These are phyloP conservation scores for Sphaerolaimus hirsutus DNA, from an alignment of 2,888 invertebrate genomes.

Conservation along the genomic window DNA sequence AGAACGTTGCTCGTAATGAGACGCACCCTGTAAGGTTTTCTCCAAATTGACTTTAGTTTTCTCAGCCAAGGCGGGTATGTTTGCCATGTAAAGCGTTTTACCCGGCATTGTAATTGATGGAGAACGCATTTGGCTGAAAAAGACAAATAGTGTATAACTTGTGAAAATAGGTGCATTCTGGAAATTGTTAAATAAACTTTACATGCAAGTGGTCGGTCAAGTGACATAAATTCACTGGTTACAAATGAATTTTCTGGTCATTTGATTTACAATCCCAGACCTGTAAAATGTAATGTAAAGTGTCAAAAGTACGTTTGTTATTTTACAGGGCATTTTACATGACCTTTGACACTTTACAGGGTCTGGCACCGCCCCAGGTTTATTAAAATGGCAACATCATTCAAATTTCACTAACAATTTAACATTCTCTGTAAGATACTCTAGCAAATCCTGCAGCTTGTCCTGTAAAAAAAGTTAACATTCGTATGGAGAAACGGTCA, in stretches of 20 bases:
- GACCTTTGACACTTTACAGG: no score
- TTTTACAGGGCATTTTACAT: no score
- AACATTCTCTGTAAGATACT: constrained; percentile 47
- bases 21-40: constrained; percentile 43
- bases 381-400: no score
- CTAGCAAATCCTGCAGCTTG: constrained; percentile 51
- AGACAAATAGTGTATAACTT: background rate
- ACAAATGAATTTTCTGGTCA: background rate
- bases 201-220: no score
- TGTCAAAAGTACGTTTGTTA: no score
- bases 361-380: no score
- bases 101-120: constrained; percentile 50
- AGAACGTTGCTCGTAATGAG: constrained; percentile 1
- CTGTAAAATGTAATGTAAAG: no score
- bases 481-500: no score
- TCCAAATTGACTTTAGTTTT: constrained; percentile 62
- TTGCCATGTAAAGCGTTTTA: constrained; percentile 74
- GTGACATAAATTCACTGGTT: constrained; percentile 1
- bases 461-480: no score
- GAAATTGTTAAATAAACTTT: no score
- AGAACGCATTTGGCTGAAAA: constrained; percentile 52
- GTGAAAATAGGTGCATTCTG: no score
- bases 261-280: constrained; percentile 1
- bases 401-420: constrained; percentile 39
- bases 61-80: constrained; percentile 68